Evolutionary conservation across 2,113 vertebrate genomes (phyloP), one percentile per base, ranked within the genome.

Genomic region (Ranitomeya imitator): DNA sequence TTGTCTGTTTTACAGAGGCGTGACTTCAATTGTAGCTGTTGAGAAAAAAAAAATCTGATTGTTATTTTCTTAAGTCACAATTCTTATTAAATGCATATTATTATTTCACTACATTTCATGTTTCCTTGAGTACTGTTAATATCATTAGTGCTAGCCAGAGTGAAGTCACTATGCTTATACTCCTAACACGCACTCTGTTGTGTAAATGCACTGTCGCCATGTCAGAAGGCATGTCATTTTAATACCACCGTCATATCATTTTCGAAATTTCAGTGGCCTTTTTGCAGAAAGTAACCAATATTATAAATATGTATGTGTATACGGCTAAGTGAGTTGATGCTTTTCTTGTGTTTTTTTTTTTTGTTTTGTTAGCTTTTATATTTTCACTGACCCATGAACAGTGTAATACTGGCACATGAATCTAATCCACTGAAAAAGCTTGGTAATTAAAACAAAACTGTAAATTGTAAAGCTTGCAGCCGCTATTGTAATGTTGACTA

Each of bases 241-340:
- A 94, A 94, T 93, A 94, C 91, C 93, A 93, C 93, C 94, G 86
- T 93, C 93, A 94, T 96, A 94, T 96, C 95, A 93, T 94, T 97
- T 98, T 96, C 95, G 97, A 97, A 96, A 98, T 99, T 99, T 98
- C 97, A 97, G 97, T 98, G 98, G 97, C 97, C 97, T 99, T 99
- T 96, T 95, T 91, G 90, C 85, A 19, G 52, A 85, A 85, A 88
- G 80, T 88, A 79, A 87, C 61, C 14, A 79, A 87, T 84, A 87
- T 89, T 91, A 92, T 93, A 91, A 90, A 91, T 91, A 93, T 92
- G 82, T 85, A 92, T 79, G 82, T 79, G 87, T 89, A 89, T 69
- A 93, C 80, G 93, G 93, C 89, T 91, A 89, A 93, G 93, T 93
- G 90, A 91, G 93, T 92, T 15, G 65, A 65, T 83, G 81, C 37